Evolutionary conservation across 2,888 invertebrate species (phyloP), one percentile per base, ranked within the genome.

Genomic region (Stegophylla sp.): DNA sequence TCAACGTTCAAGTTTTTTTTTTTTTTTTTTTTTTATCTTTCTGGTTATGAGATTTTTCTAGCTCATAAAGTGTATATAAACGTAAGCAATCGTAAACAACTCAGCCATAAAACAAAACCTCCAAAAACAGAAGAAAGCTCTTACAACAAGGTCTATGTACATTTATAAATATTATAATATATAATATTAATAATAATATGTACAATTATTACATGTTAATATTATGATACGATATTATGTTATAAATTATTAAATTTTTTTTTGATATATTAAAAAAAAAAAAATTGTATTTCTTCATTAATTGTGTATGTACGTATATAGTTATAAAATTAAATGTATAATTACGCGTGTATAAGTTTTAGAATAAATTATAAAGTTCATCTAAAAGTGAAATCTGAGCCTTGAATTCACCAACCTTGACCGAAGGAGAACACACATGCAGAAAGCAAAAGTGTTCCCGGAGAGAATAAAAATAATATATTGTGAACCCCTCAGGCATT

Each of bases 301-400:
- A 45, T 0, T 63, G 23, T 56, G 23, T 5, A 43, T 43, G 26
- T 23, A 34, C n/a, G 75, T 59, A n/a, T n/a, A n/a, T n/a, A 67
- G 69, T 69, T 69, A 77, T 69, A 77, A 67, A 69, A 69, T 20
- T 15, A 67, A 45, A 69, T 77, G 13, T 59, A 69, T 59, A 77
- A 77, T 77, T 69, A 77, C 45, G 45, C 48, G 59, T 48, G 59
- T 17, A 34, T 17, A 34, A 69, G 43, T 77, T 69, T 77, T 56
- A 17, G 67, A 77, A 77, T 77, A 77, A 77, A 77, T 77, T 77
- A 77, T 77, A 77, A 77, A 77, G 77, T 77, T 77, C 77, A 77
- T 77, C 67, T 69, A 77, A 69, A 77, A 77, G 77, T 77, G 77
- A 77, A 77, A 77, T 77, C 77, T 77, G 34, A 77, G 77, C 77